Evolutionary conservation across 2,797 vertebrate genomes (phyloP), one percentile per base, ranked within the genome.

Genomic region (Mormyrops attenuatus): DNA sequence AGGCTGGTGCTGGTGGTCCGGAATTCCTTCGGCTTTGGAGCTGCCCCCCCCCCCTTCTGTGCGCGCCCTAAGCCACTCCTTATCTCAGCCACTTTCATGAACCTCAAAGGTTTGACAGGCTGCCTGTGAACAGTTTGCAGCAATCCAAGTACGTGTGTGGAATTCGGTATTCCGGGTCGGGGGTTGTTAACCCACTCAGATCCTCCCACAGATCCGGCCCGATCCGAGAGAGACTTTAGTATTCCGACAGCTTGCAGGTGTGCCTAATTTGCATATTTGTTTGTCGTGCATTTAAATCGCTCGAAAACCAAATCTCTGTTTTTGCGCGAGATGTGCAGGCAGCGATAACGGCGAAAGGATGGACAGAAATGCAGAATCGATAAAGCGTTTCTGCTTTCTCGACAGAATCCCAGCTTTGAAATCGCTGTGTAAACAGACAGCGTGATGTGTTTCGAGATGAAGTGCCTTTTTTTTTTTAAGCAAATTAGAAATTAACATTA

Each of bases 41-140:
- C 15, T 30, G 20, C 2, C 20, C 15, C 34, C 22, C 73, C 38
- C 38, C 13, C 26, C 26, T 5, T 11, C 20, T 0, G 3, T 9
- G 8, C 26, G n/a, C 3, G 3, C 82, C 82, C 9, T 22, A 82
- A 69, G 66, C 77, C 17, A 3, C 82, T 22, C 20, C 47, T 47
- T 85, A 85, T 50, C 47, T 85, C 41, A 44, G 47, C 8, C 82
- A 85, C 41, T 50, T 49, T 49, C 41, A 22, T 85, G 82, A 5
- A 47, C 47, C 82, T 50, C 82, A 85, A 49, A 49, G 82, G 15
- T 87, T 50, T 57, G 17, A 55, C 49, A 52, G 52, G 52, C 52
- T 87, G 50, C 85, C 13, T 34, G 30, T 87, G 85, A 55, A 87
- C 57, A 87, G 52, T 87, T 57, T 87, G 85, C 52, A 50, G 82